Base-by-base conservation (phyloP, 2,888 invertebrate genomes). In the Myathropa florea region DNA sequence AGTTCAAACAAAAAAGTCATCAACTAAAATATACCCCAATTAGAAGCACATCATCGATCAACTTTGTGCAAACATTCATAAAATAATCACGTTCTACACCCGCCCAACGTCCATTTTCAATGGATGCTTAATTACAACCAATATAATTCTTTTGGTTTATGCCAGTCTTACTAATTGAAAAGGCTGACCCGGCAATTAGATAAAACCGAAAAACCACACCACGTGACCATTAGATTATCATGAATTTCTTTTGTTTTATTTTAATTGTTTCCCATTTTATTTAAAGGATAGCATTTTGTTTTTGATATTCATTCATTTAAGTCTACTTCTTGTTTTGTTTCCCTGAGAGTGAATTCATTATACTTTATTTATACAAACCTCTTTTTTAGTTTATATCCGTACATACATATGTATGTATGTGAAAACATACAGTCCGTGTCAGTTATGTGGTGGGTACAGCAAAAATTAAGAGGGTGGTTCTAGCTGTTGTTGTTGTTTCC, bases 151-250 rank as follows among this genome's bases (percentile, higher is more conserved):
- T 14, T 57, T 10, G 24, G 57, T 57, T 10, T 57, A 24, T 57
- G 24, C 57, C 46, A 18, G 10, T 57, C 14, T 57, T 23, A 57
- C 57, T 72, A 77, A 83, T 78, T 67, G 71, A 72, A 72, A 67
- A 60, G 65, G 70, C 65, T 65, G 36, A 70, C 71, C 59, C 79
- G 72, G 72, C 72, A 80, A 80, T 80, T 72, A 80, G 46, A 33
- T 39, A 72, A 36, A 77, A 82, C 23, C 10, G 21, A 24, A 24
- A 26, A 57, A 23, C 57, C 24, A 24, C 23, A 24, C 57, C 14
- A 26, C 24, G 24, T 57, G 24, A 3, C 39, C 39, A 46, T 46
- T 18, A 46, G 18, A 46, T 46, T 18, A 46, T 46, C 18, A 46
- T 18, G 46, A 46, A 46, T 46, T 46, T 18, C 18, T 46, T 46